Evolutionary conservation across 2,888 invertebrate genomes (phyloP).

Genomic region (Epicampocera succincta): DNA sequence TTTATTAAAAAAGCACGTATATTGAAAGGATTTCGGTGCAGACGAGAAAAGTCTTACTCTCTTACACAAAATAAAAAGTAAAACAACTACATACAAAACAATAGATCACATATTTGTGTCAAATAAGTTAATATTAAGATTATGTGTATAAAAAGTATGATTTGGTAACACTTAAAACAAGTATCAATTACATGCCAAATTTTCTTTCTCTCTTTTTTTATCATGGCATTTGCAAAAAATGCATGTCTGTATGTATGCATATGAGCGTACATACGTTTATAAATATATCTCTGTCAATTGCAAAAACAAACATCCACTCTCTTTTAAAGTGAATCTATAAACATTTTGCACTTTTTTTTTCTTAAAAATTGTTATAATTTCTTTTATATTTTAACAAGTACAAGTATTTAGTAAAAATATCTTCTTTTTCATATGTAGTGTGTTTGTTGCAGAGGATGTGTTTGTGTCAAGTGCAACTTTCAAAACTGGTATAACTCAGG

Average conservation of each 20-base stretch:
- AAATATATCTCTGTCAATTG: conserved; percentile 21
- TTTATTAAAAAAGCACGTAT: too few relatives aligned
- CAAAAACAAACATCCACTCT: conserved; percentile 42
- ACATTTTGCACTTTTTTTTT: conserved; percentile 3
- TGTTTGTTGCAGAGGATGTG: not conserved
- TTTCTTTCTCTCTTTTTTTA: conserved; percentile 19
- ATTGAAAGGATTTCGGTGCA: too few relatives aligned
- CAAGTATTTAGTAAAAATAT: conserved; percentile 6
- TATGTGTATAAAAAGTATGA: not conserved
- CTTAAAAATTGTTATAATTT: not conserved
- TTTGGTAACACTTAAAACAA: conserved; percentile 24
- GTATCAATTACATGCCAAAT: conserved; percentile 44
- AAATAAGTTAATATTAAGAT: too few relatives aligned
- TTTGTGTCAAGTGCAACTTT: conserved; percentile 14
- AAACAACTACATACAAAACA: too few relatives aligned
- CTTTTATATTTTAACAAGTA: conserved; percentile 5
- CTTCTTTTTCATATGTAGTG: conserved; percentile 4
- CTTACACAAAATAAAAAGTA: too few relatives aligned
- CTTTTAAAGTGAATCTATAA: conserved; percentile 6
- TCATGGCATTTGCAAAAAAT: conserved; percentile 10
- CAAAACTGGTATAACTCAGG: conserved; percentile 37
- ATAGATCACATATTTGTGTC: too few relatives aligned
- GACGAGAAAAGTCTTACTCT: too few relatives aligned
- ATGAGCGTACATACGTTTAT: too few relatives aligned
- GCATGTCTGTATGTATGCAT: too few relatives aligned